Conservation (phyloP, 2,888 invertebrate genomes). For the Arrhopalites spinosus region DNA sequence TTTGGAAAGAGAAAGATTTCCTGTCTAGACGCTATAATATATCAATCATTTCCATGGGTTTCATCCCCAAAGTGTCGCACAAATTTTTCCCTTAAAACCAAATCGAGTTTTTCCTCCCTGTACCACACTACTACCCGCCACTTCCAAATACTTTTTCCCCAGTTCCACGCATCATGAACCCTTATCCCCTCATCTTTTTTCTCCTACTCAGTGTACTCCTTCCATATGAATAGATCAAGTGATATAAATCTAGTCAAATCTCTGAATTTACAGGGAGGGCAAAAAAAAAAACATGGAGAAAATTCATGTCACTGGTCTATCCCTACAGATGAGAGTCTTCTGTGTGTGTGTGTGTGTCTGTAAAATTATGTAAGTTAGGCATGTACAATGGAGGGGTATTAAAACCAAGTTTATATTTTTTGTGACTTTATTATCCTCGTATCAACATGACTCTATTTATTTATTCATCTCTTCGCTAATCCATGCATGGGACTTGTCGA, state of each 20-base stretch:
- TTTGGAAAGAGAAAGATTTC: constrained; percentile 34
- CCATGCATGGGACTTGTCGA: not conserved
- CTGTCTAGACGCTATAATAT: constrained; percentile 51
- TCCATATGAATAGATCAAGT: too few species aligned
- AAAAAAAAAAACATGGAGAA: too few species aligned
- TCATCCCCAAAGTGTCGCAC: constrained; percentile 22
- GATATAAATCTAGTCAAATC: too few species aligned
- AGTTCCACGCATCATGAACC: too few species aligned
- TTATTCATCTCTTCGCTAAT: not conserved
- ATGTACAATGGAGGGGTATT: too few species aligned
- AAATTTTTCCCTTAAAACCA: constrained; percentile 11
- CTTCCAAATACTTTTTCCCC: not conserved
- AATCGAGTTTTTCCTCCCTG: constrained; percentile 19
- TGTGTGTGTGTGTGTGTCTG: too few species aligned
- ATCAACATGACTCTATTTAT: not conserved
- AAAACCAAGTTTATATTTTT: not conserved
- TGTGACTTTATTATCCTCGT: constrained; percentile 1
- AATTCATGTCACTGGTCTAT: too few species aligned
- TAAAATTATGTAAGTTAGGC: too few species aligned
- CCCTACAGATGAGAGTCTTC: too few species aligned
- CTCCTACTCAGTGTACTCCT: too few species aligned
- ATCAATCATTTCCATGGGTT: constrained; percentile 46
- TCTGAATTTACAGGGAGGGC: too few species aligned
- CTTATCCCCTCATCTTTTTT: too few species aligned
- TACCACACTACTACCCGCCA: not conserved